Conservation (phyloP, 2,797 vertebrate genomes). For the Sebastes glaucus region DNA sequence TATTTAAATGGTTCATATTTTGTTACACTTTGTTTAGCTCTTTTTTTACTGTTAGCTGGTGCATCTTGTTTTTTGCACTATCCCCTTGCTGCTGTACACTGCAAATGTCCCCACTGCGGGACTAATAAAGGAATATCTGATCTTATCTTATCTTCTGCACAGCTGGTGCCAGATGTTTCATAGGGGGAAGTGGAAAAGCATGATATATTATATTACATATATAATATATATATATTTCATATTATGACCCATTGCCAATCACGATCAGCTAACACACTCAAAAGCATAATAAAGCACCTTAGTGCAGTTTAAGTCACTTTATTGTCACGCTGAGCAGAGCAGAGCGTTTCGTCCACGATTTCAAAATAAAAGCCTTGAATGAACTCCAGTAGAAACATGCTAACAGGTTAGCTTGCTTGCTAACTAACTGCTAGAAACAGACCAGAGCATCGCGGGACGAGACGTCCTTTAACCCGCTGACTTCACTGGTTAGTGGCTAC, state of each 20-base stretch:
- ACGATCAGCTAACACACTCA: background rate
- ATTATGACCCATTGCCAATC: background rate
- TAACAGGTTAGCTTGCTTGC: background rate
- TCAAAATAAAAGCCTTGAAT: slow-evolving; percentile 43
- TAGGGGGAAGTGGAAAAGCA: background rate
- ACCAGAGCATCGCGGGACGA: accelerated
- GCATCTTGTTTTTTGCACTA: no score
- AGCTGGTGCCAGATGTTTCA: slow-evolving; percentile 7
- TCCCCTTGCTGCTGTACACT: no score
- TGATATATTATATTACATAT: no score
- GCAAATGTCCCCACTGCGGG: no score
- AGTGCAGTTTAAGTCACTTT: no score
- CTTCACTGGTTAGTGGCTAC: background rate
- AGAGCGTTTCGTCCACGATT: background rate
- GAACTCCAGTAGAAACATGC: background rate
- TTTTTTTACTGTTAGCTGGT: no score
- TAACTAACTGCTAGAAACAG: background rate
- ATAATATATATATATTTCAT: no score
- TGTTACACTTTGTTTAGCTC: no score
- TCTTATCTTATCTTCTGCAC: background rate
- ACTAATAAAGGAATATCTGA: no score
- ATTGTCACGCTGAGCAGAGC: background rate
- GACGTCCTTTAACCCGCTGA: accelerated
- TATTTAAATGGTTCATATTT: no score
- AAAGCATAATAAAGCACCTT: background rate